Evolutionary conservation across 2,888 invertebrate species (phyloP).

Genomic region (Margaritifera margaritifera): DNA sequence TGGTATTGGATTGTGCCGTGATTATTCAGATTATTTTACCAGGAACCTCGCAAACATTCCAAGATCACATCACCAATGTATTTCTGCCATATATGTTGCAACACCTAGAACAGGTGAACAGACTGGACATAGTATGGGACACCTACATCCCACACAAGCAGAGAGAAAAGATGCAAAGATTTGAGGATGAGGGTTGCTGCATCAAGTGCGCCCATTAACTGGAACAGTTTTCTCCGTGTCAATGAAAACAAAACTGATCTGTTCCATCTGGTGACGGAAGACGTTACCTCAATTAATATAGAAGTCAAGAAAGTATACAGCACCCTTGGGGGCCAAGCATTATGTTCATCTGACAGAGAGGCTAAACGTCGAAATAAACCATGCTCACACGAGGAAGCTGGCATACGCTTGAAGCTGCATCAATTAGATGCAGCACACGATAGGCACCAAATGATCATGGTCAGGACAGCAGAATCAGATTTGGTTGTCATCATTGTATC

Average conservation of each 20-base stretch:
- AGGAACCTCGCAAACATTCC: too few relatives aligned
- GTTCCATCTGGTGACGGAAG: too few relatives aligned
- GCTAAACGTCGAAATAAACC: slow-evolving; percentile 6
- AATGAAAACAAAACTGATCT: slow-evolving; percentile 31
- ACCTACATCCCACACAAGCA: slow-evolving; percentile 6
- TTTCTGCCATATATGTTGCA: too few relatives aligned
- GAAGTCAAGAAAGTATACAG: not conserved
- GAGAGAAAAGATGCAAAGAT: slow-evolving; percentile 29
- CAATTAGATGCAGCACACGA: slow-evolving; percentile 9
- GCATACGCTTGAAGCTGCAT: slow-evolving; percentile 21
- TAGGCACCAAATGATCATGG: slow-evolving; percentile 1
- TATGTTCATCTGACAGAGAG: not conserved
- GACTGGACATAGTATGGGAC: not conserved
- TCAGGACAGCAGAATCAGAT: slow-evolving; percentile 23
- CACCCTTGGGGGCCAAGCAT: not conserved
- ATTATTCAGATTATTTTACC: too few relatives aligned
- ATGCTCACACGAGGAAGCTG: slow-evolving; percentile 30
- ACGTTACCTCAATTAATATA: not conserved
- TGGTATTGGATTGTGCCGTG: too few relatives aligned
- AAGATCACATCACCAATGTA: too few relatives aligned
- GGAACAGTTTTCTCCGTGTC: slow-evolving; percentile 18
- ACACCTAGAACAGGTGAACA: too few relatives aligned
- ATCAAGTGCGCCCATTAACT: slow-evolving; percentile 14
- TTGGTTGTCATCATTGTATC: slow-evolving; percentile 16
- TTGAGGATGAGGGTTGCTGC: slow-evolving; percentile 8